Evolutionary conservation across 2,888 invertebrate species (phyloP).

Genomic region (Zhengitettix transpicula): DNA sequence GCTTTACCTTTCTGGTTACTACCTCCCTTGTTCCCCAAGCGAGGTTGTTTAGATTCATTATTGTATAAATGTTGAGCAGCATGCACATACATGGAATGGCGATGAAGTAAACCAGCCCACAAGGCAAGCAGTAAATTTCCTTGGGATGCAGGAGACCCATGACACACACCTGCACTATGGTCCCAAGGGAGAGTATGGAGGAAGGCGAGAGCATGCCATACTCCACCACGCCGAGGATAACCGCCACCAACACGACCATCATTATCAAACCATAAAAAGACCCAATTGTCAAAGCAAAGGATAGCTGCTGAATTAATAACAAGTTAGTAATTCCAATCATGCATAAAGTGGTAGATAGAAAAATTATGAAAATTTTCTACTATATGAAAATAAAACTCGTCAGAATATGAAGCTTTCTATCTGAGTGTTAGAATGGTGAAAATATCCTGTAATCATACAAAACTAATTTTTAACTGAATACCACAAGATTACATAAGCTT

Average conservation of each 20-base stretch:
- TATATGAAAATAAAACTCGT: too few species aligned
- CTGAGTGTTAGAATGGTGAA: too few species aligned
- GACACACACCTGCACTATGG: conserved; percentile 40
- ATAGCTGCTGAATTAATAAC: conserved; percentile 31
- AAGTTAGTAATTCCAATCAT: conserved; percentile 1
- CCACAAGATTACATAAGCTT: too few species aligned
- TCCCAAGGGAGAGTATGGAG: conserved; percentile 64
- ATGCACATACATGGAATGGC: conserved; percentile 92
- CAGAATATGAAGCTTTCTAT: too few species aligned
- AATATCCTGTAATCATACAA: too few species aligned
- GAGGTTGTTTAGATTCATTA: conserved; percentile 85
- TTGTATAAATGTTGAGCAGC: conserved; percentile 75
- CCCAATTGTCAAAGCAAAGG: conserved; percentile 58
- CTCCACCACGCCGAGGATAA: conserved; percentile 57
- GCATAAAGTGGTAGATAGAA: not conserved
- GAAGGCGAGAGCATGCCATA: conserved; percentile 71
- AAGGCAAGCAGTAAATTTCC: conserved; percentile 58
- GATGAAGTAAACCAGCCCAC: conserved; percentile 66
- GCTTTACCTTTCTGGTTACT: conserved; percentile 18
- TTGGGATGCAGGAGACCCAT: conserved; percentile 56
- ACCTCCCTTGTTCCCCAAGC: conserved; percentile 86
- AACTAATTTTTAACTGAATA: too few species aligned
- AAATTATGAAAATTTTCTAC: too few species aligned
- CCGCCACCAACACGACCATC: conserved; percentile 72
- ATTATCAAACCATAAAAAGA: conserved; percentile 66